Evolutionary conservation across 2,797 vertebrate genomes (phyloP), one percentile per base, ranked within the genome.

Genomic region (Coilia nasus): DNA sequence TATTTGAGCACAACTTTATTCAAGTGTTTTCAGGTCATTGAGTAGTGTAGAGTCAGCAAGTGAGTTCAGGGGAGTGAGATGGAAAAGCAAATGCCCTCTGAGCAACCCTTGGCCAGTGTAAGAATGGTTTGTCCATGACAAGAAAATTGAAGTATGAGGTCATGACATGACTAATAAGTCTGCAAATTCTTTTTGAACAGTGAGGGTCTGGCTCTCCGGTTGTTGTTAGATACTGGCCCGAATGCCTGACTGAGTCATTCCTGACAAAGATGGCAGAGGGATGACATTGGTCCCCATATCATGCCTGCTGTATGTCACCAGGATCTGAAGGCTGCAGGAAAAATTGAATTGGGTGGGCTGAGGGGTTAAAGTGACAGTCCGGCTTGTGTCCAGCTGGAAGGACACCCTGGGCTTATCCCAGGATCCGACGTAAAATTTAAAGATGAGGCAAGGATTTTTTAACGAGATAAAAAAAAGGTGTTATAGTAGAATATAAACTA

Each of bases 101-200:
- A 64, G 1, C 62, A 64, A 64, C 62, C 62, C 62, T 64, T 75
- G 14, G 67, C 17, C 31, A 75, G 28, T 64, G 23, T 23, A 64
- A 64, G 23, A 28, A 64, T 64, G 62, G 9, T 64, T 64, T 64
- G 62, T 64, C 62, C 62, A 28, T 64, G 62, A 64, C 1, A 64
- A 64, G 62, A 64, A 64, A 64, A 64, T 64, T 64, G 62, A 64
- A 64, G 62, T 28, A 25, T 64, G 62, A 64, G 62, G 67, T 75
- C 67, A 75, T 35, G 67, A 75, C 67, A 75, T 35, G 62, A 75
- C 31, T 31, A 35, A 75, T 75, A 75, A 75, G 19, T 35, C 28
- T 75, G 6, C 14, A 35, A 31, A 71, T 71, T 31, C n/a, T 17
- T 75, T 75, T 75, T 35, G 35, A 75, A 75, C 28, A 75, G 64